Conservation (phyloP, 2,888 invertebrate species). For the Meta bourneti region DNA sequence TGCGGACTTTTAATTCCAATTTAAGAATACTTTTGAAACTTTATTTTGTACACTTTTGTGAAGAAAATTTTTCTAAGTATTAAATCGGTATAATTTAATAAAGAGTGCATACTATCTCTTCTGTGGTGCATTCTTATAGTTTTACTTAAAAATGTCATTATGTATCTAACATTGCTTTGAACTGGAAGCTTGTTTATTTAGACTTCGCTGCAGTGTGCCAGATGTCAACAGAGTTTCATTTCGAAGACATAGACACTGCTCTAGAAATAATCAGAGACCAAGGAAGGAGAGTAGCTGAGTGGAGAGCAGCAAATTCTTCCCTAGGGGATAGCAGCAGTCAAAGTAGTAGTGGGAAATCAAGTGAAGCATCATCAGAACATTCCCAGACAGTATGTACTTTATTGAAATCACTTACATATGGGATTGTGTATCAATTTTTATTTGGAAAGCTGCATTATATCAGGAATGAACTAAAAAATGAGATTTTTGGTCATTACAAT, state of each 20-base stretch:
- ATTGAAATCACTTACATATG: too few relatives aligned
- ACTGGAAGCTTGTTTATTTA: conserved; percentile 78
- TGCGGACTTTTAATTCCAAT: too few relatives aligned
- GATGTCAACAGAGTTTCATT: conserved; percentile 96
- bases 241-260: conserved; percentile 91
- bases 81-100: too few relatives aligned
- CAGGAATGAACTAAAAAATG: too few relatives aligned
- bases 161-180: not conserved
- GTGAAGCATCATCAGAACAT: conserved; percentile 41
- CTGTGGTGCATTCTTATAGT: not conserved
- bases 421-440: too few relatives aligned
- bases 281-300: conserved; percentile 69
- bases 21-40: too few relatives aligned
- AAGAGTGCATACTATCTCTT: too few relatives aligned
- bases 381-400: conserved; percentile 38
- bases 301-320: conserved; percentile 70
- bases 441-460: too few relatives aligned
- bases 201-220: conserved; percentile 88
- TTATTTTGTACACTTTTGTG: too few relatives aligned
- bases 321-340: conserved; percentile 71
- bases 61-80: too few relatives aligned
- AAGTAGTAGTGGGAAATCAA: conserved; percentile 71
- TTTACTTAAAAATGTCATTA: not conserved
- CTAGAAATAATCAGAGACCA: conserved; percentile 84
- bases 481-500: not conserved